These are phyloP conservation scores for Aurelia sp. DNA, from an alignment of 30 jellyfish, hydroid and myxozoan genomes.

Conservation along the genomic window DNA sequence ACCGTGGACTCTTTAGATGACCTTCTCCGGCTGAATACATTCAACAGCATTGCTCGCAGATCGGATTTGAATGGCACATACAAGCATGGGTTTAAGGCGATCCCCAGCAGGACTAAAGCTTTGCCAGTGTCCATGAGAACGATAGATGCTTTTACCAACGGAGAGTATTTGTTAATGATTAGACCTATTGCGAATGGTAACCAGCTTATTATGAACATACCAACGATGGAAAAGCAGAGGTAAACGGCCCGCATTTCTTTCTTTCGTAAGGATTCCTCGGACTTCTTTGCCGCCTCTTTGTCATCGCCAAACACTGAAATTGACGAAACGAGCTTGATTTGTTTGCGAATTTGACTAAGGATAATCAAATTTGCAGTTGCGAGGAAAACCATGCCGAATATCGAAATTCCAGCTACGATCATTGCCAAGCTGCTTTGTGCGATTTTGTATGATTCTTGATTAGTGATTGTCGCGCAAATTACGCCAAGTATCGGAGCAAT, in stretches of 20 bases:
- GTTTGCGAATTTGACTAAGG: constrained; percentile 40
- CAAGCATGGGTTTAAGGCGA: constrained; percentile 48
- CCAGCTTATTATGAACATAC: constrained; percentile 33
- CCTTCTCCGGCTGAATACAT: background rate
- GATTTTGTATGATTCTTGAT: background rate
- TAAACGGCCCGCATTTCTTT: constrained; percentile 61
- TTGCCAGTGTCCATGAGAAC: constrained; percentile 25
- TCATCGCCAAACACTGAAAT: constrained; percentile 53
- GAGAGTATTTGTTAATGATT: background rate
- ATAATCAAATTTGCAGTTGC: constrained; percentile 29
- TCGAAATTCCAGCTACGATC: constrained; percentile 12
- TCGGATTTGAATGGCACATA: constrained; percentile 52
- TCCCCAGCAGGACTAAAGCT: constrained; percentile 20
- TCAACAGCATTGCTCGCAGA: constrained; percentile 14
- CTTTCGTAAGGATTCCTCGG: constrained; percentile 30
- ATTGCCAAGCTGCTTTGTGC: constrained; percentile 22
- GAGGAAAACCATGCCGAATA: constrained; percentile 47
- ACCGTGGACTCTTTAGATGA: no score
- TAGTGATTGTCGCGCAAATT: constrained; percentile 29
- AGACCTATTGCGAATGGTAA: constrained; percentile 24
- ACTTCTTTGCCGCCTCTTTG: constrained; percentile 34
- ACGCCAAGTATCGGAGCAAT: constrained; percentile 12
- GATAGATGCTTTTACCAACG: background rate
- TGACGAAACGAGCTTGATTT: constrained; percentile 29
- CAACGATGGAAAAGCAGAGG: constrained; percentile 52